A percentile compares a stretch with the other conserved stretches of the same genome.
Evolutionary conservation across 2,113 vertebrate genomes (phyloP).

Genomic region (Dipodomys merriami): DNA sequence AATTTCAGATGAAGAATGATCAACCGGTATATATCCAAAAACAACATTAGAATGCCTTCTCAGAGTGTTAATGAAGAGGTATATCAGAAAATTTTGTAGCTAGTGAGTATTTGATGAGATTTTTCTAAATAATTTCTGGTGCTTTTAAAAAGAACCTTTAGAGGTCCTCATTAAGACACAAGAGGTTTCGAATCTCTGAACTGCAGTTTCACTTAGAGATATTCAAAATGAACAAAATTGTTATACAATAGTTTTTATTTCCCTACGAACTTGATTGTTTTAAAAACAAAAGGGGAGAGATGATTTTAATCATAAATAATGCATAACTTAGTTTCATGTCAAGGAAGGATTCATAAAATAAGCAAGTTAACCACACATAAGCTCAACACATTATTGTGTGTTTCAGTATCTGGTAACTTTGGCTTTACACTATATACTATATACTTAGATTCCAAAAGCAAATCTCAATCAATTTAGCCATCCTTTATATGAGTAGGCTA

Average conservation of each 20-base stretch:
- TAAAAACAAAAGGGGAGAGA: neutral
- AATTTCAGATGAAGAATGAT: neutral
- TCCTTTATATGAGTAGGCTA: neutral
- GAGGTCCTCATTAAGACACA: neutral
- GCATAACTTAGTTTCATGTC: constrained; percentile 4
- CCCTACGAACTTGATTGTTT: neutral
- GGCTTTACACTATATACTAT: neutral
- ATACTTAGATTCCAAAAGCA: constrained; percentile 37
- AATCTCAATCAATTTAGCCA: constrained; percentile 31
- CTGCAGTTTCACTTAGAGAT: constrained; percentile 44
- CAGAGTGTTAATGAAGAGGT: neutral
- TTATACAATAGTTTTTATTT: constrained; percentile 30
- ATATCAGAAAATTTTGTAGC: neutral
- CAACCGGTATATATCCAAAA: constrained; percentile 13
- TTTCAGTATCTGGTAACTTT: constrained; percentile 30
- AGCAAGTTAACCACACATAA: constrained; percentile 37
- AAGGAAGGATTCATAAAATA: constrained; percentile 50
- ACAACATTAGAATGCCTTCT: neutral
- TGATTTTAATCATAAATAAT: constrained; percentile 45
- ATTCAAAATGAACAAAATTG: neutral
- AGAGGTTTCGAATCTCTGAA: neutral
- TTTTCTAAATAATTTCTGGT: constrained; percentile 24
- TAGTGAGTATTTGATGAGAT: neutral
- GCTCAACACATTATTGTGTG: constrained; percentile 37
- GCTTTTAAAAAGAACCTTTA: constrained; percentile 4